These are phyloP conservation scores for Leptodactylus fuscus DNA, from an alignment of 2,113 vertebrate species.

Conservation along the genomic window DNA sequence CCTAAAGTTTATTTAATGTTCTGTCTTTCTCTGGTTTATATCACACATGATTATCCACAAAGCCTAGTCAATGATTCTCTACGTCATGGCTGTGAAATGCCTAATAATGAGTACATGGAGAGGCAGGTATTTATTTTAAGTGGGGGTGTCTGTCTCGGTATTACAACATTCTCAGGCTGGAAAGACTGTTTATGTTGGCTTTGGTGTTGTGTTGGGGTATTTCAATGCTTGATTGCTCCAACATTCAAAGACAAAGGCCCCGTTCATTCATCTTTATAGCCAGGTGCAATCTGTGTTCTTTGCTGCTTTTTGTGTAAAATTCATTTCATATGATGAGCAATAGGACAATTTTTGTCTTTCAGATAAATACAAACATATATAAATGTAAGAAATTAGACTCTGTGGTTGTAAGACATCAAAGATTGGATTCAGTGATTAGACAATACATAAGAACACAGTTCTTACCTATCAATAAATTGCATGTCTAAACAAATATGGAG, in stretches of 20 bases:
- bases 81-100: conserved; percentile 53
- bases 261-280: conserved; percentile 49
- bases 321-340: conserved; percentile 27
- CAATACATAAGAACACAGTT: too few relatives aligned
- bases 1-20: conserved; percentile 21
- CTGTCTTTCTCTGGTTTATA: conserved; percentile 51
- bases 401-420: background rate
- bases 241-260: conserved; percentile 47
- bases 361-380: conserved; percentile 28
- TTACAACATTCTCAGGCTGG: conserved; percentile 50
- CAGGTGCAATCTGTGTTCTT: conserved; percentile 49
- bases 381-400: background rate
- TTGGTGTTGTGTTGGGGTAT: conserved; percentile 48
- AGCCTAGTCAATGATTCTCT: conserved; percentile 50
- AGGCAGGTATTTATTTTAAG: conserved; percentile 56
- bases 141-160: conserved; percentile 47
- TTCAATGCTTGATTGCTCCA: conserved; percentile 50
- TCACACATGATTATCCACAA: conserved; percentile 51
- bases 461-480: too few relatives aligned
- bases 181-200: conserved; percentile 54
- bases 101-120: conserved; percentile 53
- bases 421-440: too few relatives aligned
- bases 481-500: too few relatives aligned
- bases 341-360: background rate
- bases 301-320: background rate